Evolutionary conservation across 2,113 vertebrate genomes (phyloP).

Genomic region (Solenodon paradoxus): DNA sequence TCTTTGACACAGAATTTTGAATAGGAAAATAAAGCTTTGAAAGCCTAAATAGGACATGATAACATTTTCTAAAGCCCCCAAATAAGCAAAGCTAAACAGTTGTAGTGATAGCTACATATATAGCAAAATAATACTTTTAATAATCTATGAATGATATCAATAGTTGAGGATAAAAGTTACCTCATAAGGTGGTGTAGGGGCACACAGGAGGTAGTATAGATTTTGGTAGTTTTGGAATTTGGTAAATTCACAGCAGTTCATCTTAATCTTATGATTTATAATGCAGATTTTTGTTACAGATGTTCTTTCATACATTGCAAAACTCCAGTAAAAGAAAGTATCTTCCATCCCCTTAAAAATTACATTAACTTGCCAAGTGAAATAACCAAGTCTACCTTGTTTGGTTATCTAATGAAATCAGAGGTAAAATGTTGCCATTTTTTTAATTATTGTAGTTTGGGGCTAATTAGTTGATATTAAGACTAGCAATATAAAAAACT

Average conservation of each 20-base stretch:
- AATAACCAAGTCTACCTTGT: not conserved
- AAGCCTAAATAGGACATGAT: not conserved
- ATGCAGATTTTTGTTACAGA: not conserved
- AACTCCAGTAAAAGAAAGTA: not conserved
- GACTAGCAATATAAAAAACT: not conserved
- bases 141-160: not conserved
- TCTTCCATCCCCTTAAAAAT: not conserved
- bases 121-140: not conserved
- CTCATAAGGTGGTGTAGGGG: not conserved
- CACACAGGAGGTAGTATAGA: not conserved
- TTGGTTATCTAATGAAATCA: slow-evolving; percentile 14
- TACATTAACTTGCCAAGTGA: not conserved
- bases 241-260: not conserved
- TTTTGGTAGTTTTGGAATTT: not conserved
- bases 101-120: not conserved
- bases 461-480: not conserved
- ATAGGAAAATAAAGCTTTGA: slow-evolving; percentile 23
- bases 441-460: not conserved
- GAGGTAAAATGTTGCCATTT: not conserved
- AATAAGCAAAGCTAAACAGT: not conserved
- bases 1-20: not conserved
- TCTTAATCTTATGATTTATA: slow-evolving; percentile 21
- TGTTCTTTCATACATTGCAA: not conserved
- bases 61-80: not conserved
- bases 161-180: not conserved